Evolutionary conservation across 2,797 vertebrate genomes (phyloP).

Genomic region (Rhodeus uyekii): DNA sequence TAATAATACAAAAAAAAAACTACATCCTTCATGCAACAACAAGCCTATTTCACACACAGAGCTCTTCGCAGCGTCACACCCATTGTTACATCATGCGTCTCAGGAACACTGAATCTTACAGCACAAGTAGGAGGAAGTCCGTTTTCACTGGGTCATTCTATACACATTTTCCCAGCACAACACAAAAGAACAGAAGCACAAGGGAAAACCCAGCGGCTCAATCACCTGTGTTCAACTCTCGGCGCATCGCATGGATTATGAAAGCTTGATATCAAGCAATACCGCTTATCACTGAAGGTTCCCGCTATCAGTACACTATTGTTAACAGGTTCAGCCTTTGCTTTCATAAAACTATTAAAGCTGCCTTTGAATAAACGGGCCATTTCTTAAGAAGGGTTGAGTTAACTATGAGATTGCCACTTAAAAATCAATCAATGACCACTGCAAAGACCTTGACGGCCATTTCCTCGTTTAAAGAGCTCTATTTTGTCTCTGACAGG

Average conservation of each 20-base stretch:
- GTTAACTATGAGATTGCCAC: not conserved
- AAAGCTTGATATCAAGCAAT: not conserved
- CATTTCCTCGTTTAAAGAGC: constrained; percentile 20
- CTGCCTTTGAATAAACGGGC: not conserved
- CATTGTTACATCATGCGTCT: constrained; percentile 31
- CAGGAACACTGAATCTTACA: not conserved
- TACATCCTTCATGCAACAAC: constrained; percentile 33
- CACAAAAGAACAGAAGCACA: constrained; percentile 43
- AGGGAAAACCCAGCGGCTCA: constrained; percentile 7
- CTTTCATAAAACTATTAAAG: not conserved
- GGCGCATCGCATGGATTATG: not conserved
- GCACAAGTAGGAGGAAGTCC: constrained; percentile 2
- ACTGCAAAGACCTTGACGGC: constrained; percentile 8
- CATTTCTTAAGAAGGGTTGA: not conserved
- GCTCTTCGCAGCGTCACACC: constrained; percentile 22
- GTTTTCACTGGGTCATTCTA: not conserved
- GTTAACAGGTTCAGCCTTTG: not conserved
- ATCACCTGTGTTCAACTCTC: not conserved
- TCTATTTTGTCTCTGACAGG: not conserved
- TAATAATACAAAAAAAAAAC: not conserved
- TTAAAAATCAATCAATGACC: constrained; percentile 8
- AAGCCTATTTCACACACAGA: constrained; percentile 10
- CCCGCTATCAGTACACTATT: not conserved
- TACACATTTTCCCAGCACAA: constrained; percentile 20
- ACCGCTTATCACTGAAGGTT: not conserved